Evolutionary conservation across 2,888 invertebrate genomes (phyloP).

Genomic region (Nomada ferruginata): DNA sequence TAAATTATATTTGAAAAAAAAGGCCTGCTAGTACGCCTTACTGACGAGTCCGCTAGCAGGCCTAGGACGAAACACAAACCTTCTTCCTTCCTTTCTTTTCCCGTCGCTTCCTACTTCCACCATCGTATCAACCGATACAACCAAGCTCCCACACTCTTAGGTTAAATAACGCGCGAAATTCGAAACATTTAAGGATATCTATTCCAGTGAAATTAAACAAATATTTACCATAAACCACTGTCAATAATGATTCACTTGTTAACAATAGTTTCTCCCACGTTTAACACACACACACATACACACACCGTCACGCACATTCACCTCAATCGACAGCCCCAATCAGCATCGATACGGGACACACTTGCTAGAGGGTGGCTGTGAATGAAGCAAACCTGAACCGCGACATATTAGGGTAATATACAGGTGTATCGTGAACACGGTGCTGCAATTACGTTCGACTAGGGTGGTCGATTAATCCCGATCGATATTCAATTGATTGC

Average conservation of each 20-base stretch:
- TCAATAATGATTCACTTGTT: background rate
- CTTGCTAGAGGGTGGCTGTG: background rate
- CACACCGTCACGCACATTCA: background rate
- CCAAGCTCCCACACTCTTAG: no score
- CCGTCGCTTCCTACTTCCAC: no score
- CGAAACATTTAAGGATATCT: no score
- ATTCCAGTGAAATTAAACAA: no score
- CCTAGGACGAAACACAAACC: no score
- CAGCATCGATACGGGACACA: background rate
- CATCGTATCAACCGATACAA: no score
- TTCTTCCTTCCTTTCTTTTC: no score
- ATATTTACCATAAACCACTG: background rate
- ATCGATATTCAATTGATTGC: slow-evolving; percentile 20
- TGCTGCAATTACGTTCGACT: slow-evolving; percentile 12
- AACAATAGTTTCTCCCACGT: background rate
- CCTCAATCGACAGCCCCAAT: background rate
- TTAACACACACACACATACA: background rate
- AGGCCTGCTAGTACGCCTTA: no score
- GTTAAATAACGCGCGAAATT: no score
- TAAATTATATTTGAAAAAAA: no score
- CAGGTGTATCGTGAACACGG: background rate
- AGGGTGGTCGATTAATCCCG: slow-evolving; percentile 4
- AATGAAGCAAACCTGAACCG: background rate
- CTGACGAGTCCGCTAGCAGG: no score
- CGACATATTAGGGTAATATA: slow-evolving; percentile 25